Base-by-base conservation (phyloP, 2,797 vertebrate species). In the Lepidocolaptes lacrymiger region DNA sequence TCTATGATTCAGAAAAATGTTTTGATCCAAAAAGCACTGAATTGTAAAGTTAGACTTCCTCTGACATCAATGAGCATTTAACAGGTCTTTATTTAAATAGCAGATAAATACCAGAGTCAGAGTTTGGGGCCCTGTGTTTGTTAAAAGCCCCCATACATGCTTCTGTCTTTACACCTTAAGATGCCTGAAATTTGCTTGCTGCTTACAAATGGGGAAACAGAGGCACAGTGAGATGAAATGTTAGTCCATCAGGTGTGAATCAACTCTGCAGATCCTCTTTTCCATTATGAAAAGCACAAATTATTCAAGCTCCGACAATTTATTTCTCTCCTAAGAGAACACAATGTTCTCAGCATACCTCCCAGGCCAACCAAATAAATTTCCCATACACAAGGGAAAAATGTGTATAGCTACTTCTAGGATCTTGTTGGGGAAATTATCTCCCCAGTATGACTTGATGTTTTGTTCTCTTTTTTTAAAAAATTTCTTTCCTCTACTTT, bases 361-460 rank as follows among this genome's bases (percentile, higher is more conserved):
- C 88, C 37, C 56, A 90, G 63, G 62, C 41, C 66, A 91, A 89
- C 27, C 63, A 93, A 89, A 44, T 52, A 78, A 16, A 86, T 88
- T 92, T 94, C 77, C 87, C 79, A 73, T 7, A 91, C 69, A 48
- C 30, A 89, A 91, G 91, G 22, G 24, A 36, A 73, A 94, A 89
- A 77, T 34, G 17, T 59, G 18, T 59, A 66, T 8, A 73, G 67
- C 28, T 91, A 59, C 64, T 84, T 84, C 23, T 67, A 89, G 7
- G 3, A 83, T 59, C 39, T 81, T 96, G 66, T n/a, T 71, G 39
- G 49, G 48, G 67, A 82, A 95, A 89, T 55, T 52, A 36, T 87
- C 49, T 86, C 27, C 34, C 32, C 39, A 49, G 14, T 85, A 78
- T 63, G 81, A 73, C 24, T 27, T 55, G 26, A 37, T 43, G 39